A percentile compares a stretch with the other conserved stretches of the same genome.
phyloP scores from a whole-genome alignment of 2,888 invertebrate species.

The Pyrgus malvae region DNA sequence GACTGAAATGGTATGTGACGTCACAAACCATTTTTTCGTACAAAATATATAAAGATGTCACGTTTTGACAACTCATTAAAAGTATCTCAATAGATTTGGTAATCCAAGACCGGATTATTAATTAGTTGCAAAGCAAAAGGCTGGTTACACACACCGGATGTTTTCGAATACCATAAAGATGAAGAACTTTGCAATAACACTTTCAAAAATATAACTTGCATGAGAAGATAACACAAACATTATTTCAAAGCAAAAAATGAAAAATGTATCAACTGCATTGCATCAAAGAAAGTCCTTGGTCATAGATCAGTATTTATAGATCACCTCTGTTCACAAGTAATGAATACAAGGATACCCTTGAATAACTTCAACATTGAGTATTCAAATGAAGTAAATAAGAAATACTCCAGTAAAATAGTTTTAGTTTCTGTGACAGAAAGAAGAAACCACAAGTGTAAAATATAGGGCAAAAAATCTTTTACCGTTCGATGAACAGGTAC shows the following conservation, averaged over 20 bases:
- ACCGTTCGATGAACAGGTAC: too few species aligned
- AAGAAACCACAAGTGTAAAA: background rate
- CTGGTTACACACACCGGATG: too few species aligned
- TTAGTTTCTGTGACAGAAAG: background rate
- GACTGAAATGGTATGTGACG: too few species aligned
- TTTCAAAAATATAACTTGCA: slow-evolving; percentile 4
- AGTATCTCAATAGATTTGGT: too few species aligned
- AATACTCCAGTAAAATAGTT: background rate
- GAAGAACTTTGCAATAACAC: background rate
- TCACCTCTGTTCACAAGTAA: background rate
- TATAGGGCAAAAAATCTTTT: background rate
- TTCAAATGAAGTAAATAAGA: background rate
- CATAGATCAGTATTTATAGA: background rate
- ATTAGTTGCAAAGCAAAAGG: too few species aligned
- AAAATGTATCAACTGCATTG: background rate
- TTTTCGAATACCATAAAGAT: background rate
- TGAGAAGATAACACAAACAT: background rate
- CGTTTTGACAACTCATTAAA: too few species aligned
- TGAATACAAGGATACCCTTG: background rate
- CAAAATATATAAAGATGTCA: too few species aligned
- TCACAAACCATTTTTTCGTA: too few species aligned
- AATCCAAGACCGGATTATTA: too few species aligned
- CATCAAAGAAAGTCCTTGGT: slow-evolving; percentile 1
- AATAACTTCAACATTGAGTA: background rate
- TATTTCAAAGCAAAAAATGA: slow-evolving; percentile 1